phyloP scores from a whole-genome alignment of 1,140 invertebrate genomes.

The Glossosoma conforme region DNA sequence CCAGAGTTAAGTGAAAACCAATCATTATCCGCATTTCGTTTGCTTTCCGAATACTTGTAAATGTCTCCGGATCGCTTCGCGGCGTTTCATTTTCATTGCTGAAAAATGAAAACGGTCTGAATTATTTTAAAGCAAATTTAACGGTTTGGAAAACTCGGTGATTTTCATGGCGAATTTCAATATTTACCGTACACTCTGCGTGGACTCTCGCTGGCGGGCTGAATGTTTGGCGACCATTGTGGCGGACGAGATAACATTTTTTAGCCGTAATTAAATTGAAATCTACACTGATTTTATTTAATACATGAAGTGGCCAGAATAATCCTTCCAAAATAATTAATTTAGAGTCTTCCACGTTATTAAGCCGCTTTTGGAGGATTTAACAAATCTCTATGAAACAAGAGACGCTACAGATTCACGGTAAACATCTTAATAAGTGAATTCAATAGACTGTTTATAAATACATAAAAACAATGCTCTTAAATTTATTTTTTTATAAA shows the following conservation, averaged over 20 bases:
- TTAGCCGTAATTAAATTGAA: constrained; percentile 10
- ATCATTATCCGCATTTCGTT: constrained; percentile 21
- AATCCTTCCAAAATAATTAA: not conserved
- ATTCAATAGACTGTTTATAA: no score
- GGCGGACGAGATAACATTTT: constrained; percentile 1
- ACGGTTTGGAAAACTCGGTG: constrained; percentile 2
- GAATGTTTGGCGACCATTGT: constrained; percentile 6
- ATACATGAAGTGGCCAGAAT: constrained; percentile 7
- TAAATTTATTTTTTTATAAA: no score
- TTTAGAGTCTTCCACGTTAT: not conserved
- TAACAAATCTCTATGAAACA: no score
- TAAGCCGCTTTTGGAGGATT: not conserved
- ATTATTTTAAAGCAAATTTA: constrained; percentile 15
- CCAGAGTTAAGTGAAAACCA: constrained; percentile 20
- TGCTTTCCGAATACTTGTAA: constrained; percentile 19
- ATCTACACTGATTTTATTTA: constrained; percentile 9
- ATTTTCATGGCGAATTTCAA: constrained; percentile 12
- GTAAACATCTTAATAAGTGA: no score
- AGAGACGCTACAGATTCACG: no score
- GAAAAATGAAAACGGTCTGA: constrained; percentile 18
- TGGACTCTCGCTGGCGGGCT: not conserved
- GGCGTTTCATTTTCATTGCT: constrained; percentile 14
- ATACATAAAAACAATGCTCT: no score
- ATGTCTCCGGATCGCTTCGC: constrained; percentile 16
- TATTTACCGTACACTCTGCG: constrained; percentile 15